A percentile compares a stretch with the other conserved stretches of the same genome.
phyloP scores from a whole-genome alignment of 2,888 invertebrate species.

The Andrena bucephala region DNA sequence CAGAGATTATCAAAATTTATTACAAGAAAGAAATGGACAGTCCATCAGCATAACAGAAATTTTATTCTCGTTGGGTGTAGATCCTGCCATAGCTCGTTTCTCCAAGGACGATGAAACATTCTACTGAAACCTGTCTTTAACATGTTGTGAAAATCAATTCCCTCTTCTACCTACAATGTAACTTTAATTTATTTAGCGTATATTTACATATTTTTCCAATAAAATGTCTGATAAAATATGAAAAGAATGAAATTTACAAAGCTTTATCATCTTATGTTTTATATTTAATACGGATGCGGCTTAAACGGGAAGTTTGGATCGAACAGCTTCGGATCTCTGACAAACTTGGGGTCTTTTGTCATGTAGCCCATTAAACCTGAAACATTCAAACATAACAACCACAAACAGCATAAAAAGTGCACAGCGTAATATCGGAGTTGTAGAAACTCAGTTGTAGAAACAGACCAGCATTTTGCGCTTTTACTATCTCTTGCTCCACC shows the following conservation, averaged over 20 bases:
- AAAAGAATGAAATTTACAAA: constrained; percentile 53
- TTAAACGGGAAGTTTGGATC: constrained; percentile 94
- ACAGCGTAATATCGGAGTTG: neutral
- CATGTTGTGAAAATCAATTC: neutral
- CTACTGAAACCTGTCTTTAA: constrained; percentile 75
- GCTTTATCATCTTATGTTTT: constrained; percentile 39
- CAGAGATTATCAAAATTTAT: constrained; percentile 85
- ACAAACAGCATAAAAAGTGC: neutral
- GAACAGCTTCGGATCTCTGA: constrained; percentile 95
- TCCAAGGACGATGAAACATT: constrained; percentile 86
- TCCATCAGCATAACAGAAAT: constrained; percentile 86
- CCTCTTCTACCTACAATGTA: neutral
- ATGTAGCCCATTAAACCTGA: constrained; percentile 92
- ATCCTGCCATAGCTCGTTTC: constrained; percentile 85
- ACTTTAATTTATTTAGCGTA: constrained; percentile 18
- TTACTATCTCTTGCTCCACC: constrained; percentile 90
- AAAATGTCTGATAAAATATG: constrained; percentile 64
- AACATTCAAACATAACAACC: constrained; percentile 67
- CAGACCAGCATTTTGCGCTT: constrained; percentile 90
- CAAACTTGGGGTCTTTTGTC: constrained; percentile 92
- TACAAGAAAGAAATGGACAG: constrained; percentile 85
- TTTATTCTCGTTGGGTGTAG: constrained; percentile 86
- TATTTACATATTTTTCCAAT: constrained; percentile 28
- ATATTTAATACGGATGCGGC: constrained; percentile 89
- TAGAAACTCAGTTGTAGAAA: neutral